These are phyloP conservation scores for Heliconius hortense DNA, from an alignment of 2,888 invertebrate genomes.

Conservation along the genomic window DNA sequence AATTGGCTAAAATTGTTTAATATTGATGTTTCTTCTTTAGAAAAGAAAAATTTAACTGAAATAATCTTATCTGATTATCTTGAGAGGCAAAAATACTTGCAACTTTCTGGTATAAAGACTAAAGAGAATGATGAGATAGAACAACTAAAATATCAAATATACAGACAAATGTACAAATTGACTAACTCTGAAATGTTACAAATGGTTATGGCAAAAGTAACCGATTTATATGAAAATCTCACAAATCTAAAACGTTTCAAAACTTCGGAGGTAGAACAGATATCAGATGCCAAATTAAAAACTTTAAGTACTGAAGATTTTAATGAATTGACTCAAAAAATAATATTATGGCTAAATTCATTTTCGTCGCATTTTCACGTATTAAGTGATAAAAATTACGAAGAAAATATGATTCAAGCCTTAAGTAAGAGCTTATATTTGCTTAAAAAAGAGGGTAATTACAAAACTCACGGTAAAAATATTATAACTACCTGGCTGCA, in stretches of 20 bases:
- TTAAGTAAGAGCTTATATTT: constrained; percentile 27
- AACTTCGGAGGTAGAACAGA: not conserved
- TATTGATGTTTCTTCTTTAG: not conserved
- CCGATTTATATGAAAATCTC: constrained; percentile 23
- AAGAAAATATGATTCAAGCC: constrained; percentile 23
- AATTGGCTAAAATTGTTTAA: constrained; percentile 32
- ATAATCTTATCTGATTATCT: constrained; percentile 32
- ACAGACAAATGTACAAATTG: constrained; percentile 32
- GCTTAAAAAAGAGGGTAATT: not conserved
- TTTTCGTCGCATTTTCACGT: constrained; percentile 12
- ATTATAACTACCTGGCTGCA: constrained; percentile 34
- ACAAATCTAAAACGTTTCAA: not conserved
- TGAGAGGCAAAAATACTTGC: constrained; percentile 38
- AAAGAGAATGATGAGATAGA: constrained; percentile 35
- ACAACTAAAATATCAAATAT: constrained; percentile 39
- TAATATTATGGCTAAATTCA: constrained; percentile 29
- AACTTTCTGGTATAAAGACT: constrained; percentile 29
- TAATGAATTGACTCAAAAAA: constrained; percentile 10
- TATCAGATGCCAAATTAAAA: not conserved
- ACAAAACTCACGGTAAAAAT: constrained; percentile 24
- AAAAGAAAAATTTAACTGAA: constrained; percentile 30
- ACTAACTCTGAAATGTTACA: constrained; percentile 24
- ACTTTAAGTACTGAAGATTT: not conserved
- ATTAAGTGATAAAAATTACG: not conserved
- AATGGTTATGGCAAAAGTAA: constrained; percentile 26